phyloP scores from a whole-genome alignment of 2,113 vertebrate species.

The Vulpes vulpes region DNA sequence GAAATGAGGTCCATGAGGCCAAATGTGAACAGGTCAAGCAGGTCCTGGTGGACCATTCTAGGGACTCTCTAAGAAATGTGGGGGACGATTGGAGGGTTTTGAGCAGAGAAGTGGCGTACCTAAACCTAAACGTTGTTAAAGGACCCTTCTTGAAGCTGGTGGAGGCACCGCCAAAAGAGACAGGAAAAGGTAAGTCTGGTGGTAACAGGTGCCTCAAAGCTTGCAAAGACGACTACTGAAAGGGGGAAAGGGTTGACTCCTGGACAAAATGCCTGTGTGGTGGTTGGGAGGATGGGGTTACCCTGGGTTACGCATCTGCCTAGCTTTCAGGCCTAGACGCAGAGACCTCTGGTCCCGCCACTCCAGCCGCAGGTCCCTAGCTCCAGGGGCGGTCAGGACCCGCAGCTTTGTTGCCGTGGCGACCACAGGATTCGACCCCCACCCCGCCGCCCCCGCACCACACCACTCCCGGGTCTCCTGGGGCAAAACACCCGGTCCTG shows the following conservation, averaged over 20 bases:
- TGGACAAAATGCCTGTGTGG: not conserved
- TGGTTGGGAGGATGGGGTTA: not conserved
- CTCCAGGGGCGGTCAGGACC: not conserved
- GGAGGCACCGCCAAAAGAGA: not conserved
- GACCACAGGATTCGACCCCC: not conserved
- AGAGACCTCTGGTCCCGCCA: not conserved
- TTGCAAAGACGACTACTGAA: constrained; percentile 27
- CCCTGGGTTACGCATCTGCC: not conserved
- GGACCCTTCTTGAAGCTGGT: not conserved
- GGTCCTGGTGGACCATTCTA: not conserved
- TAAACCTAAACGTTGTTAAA: not conserved
- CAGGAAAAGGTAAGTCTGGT: not conserved
- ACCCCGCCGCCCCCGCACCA: rapidly evolving
- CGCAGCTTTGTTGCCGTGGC: not conserved
- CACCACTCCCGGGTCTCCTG: not conserved
- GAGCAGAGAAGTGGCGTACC: not conserved
- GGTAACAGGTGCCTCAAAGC: constrained; percentile 71
- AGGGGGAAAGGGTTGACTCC: not conserved
- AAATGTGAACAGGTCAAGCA: not conserved
- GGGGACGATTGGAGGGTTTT: not conserved
- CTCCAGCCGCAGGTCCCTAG: not conserved
- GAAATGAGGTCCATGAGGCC: not conserved
- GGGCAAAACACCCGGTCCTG: not conserved
- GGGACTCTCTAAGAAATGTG: not conserved
- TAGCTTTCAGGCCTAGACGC: not conserved